Evolutionary conservation across 2,888 invertebrate species (phyloP), one percentile per base, ranked within the genome.

Genomic region (Microplitis deprimator): DNA sequence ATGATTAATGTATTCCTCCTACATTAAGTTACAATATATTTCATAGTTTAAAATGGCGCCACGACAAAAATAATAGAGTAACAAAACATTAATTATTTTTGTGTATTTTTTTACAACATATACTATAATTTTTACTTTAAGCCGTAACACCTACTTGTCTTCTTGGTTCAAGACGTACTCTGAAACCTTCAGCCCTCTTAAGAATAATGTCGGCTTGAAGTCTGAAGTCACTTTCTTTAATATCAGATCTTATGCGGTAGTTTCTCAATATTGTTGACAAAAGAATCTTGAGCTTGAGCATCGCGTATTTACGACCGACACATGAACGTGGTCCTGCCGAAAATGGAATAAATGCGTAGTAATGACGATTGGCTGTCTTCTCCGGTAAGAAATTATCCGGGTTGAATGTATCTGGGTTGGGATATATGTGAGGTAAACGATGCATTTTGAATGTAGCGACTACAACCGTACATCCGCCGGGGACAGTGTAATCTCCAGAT

Each of bases 331-430:
- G 95, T 39, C 95, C 95, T 68, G 95, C 95, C 79, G 95, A 95
- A 91, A 96, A 96, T 0, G 95, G 95, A 74, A 96, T 93, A 85
- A 93, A 95, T 79, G 95, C 93, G 87, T 96, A 96, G 86, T 95
- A 95, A 84, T 96, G 95, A 72, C 95, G 92, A 81, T 94, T 93
- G 41, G 93, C 93, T 29, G 94, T 93, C 75, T 93, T 93, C 86
- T 95, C 95, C 0, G 95, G 95, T 50, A 95, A 89, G 92, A 95
- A 95, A 87, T 95, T 95, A 85, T 95, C 95, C 0, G 95, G 95
- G 87, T 96, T 92, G 89, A 95, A 96, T 79, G 92, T 92, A 1
- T 93, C 91, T 0, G 95, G 94, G 81, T 95, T 92, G 73, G 93
- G 92, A 86, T 93, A 95, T 86, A 93, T 92, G 79, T 93, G 91